Evolutionary conservation across 2,888 invertebrate genomes (phyloP).

Genomic region (Lasioglossum zephyrum): DNA sequence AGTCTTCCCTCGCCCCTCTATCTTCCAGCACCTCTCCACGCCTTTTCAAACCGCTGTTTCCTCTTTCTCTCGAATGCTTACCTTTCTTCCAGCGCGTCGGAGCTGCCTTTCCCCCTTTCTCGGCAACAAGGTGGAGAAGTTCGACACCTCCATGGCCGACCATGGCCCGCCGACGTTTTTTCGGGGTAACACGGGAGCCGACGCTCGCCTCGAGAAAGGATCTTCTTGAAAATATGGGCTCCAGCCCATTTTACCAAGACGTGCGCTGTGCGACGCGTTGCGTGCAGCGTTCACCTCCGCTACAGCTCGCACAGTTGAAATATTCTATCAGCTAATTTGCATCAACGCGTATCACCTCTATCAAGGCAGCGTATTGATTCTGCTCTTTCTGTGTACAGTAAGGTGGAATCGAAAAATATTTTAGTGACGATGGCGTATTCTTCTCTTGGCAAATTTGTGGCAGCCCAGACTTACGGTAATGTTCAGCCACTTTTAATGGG

Average conservation of each 20-base stretch:
- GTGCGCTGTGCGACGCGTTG: not conserved
- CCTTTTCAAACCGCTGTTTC: conserved; percentile 37
- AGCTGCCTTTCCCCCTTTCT: conserved; percentile 37
- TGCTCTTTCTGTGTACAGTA: too few relatives aligned
- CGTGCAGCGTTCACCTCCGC: not conserved
- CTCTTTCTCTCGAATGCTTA: conserved; percentile 37
- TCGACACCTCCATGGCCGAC: conserved; percentile 67
- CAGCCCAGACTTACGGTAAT: too few relatives aligned
- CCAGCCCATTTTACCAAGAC: not conserved
- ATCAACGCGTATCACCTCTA: too few relatives aligned
- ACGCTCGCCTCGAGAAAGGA: not conserved
- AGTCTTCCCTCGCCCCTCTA: conserved; percentile 3
- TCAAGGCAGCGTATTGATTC: not conserved
- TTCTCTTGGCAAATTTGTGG: too few relatives aligned
- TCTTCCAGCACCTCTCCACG: conserved; percentile 1
- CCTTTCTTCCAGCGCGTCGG: conserved; percentile 32
- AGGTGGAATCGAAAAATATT: too few relatives aligned
- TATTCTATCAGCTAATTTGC: not conserved
- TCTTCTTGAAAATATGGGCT: not conserved
- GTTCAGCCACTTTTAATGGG: too few relatives aligned
- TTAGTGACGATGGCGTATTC: too few relatives aligned
- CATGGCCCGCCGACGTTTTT: conserved; percentile 16
- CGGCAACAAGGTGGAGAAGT: conserved; percentile 50
- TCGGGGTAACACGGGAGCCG: conserved; percentile 11
- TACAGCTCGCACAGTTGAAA: not conserved